Evolutionary conservation across 2,888 invertebrate species (phyloP).

Genomic region (Lucinisca nassula): DNA sequence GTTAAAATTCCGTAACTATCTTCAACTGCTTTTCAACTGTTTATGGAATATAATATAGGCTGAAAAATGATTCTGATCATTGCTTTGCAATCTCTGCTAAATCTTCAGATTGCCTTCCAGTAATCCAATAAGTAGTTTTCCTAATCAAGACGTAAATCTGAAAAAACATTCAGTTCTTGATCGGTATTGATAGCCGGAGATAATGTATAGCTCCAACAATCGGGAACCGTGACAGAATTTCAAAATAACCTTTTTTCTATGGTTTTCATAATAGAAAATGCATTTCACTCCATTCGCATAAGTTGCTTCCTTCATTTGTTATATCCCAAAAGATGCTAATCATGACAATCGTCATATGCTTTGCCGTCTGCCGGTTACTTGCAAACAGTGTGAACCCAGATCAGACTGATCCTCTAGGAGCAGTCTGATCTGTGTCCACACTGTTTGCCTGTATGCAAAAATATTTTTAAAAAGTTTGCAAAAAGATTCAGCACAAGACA

Average conservation of each 20-base stretch:
- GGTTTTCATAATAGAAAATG: neutral
- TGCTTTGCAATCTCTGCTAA: neutral
- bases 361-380: no score
- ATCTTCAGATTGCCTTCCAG: neutral
- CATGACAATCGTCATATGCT: no score
- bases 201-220: neutral
- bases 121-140: neutral
- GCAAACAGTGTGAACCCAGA: no score
- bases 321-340: no score
- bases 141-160: neutral
- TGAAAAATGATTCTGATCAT: neutral
- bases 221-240: neutral
- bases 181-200: neutral
- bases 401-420: no score
- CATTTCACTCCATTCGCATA: neutral
- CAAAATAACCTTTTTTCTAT: neutral
- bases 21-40: no score
- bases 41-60: neutral
- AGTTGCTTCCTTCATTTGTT: no score
- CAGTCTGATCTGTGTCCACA: no score
- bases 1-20: no score
- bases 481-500: no score
- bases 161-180: neutral
- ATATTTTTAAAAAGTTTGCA: no score
- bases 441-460: no score